phyloP scores from a whole-genome alignment of 2,113 vertebrate genomes.

The Terrapene triunguis region DNA sequence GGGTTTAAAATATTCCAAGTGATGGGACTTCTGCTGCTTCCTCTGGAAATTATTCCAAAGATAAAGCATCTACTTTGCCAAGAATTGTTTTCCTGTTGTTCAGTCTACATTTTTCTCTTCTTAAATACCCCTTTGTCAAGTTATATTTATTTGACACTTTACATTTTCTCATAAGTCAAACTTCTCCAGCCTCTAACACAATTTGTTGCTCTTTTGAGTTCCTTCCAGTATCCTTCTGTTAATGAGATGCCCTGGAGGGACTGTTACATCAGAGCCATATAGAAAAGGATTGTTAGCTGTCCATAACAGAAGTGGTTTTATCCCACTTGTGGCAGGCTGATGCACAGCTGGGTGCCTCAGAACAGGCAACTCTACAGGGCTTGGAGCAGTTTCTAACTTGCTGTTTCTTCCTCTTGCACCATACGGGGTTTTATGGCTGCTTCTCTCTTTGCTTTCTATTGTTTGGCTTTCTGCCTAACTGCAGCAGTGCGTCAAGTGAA shows the following conservation, averaged over 20 bases:
- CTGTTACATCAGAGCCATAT: neutral
- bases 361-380: neutral
- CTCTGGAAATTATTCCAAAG: neutral
- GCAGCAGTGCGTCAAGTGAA: neutral
- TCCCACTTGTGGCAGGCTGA: neutral
- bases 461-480: neutral
- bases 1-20: neutral
- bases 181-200: neutral
- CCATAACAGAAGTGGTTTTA: neutral
- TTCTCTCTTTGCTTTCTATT: neutral
- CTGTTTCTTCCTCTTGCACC: neutral
- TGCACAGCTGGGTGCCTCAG: neutral
- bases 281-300: neutral
- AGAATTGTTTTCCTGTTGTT: neutral
- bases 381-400: neutral
- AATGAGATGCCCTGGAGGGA: neutral
- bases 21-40: neutral
- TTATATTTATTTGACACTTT: neutral
- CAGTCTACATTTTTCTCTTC: neutral
- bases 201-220: neutral
- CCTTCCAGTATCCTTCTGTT: neutral
- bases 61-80: neutral
- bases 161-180: neutral
- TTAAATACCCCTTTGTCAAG: neutral
- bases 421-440: neutral